phyloP scores from a whole-genome alignment of 2,797 vertebrate species.

The Natrix natrix region DNA sequence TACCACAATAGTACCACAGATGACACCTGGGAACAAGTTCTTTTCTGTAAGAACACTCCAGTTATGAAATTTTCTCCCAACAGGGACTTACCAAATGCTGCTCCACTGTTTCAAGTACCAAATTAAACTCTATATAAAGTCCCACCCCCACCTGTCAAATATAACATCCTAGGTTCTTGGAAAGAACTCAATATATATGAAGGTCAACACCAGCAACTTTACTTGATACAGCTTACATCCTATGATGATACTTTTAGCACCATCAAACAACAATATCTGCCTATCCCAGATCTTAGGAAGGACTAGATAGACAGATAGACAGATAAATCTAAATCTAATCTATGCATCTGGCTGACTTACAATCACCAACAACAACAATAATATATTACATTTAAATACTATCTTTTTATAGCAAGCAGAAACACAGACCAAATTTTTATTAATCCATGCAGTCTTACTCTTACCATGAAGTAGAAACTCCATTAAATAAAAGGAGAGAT shows the following conservation, averaged over 20 bases:
- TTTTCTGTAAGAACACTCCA: background rate
- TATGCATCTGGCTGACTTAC: background rate
- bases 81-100: background rate
- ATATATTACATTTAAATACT: background rate
- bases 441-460: background rate
- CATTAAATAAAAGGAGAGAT: background rate
- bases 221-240: too few relatives aligned
- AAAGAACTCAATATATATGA: background rate
- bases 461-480: background rate
- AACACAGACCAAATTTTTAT: background rate
- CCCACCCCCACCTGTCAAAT: background rate
- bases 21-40: background rate
- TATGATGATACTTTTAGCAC: too few relatives aligned
- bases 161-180: background rate
- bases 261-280: background rate
- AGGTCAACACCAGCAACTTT: too few relatives aligned
- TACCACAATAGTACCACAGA: background rate
- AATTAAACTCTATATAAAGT: background rate
- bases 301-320: background rate
- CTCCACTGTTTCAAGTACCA: background rate
- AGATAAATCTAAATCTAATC: background rate
- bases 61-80: background rate
- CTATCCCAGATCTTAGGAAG: background rate
- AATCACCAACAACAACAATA: background rate
- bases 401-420: background rate